Conservation (phyloP, 1,140 invertebrate species). For the Steinernema khuongi region DNA sequence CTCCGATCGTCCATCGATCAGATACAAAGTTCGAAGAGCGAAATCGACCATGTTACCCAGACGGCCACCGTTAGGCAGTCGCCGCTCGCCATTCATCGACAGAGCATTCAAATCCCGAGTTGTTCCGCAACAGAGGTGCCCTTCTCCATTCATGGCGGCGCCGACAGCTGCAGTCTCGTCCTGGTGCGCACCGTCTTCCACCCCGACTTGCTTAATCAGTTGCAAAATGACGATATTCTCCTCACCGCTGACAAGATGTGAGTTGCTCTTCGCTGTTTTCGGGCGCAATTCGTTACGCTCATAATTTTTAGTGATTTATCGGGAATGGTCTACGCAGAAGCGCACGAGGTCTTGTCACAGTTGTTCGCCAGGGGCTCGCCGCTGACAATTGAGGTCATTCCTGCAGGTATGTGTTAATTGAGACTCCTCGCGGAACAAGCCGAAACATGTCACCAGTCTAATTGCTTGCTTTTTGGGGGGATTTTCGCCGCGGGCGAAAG, state of each 20-base stretch:
- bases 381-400: constrained; percentile 30
- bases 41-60: neutral
- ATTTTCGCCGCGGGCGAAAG: too few relatives aligned
- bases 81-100: neutral
- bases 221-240: constrained; percentile 36
- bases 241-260: constrained; percentile 34
- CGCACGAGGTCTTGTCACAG: constrained; percentile 19
- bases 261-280: constrained; percentile 25
- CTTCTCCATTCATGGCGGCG: constrained; percentile 32
- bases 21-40: neutral
- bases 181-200: constrained; percentile 23
- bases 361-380: constrained; percentile 20
- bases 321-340: constrained; percentile 30
- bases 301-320: constrained; percentile 29
- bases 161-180: constrained; percentile 34
- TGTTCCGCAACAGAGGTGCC: constrained; percentile 4
- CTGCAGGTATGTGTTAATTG: constrained; percentile 31
- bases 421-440: neutral
- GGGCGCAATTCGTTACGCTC: constrained; percentile 13
- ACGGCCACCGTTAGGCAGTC: neutral
- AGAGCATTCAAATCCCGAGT: constrained; percentile 6
- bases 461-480: neutral
- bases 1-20: constrained; percentile 1
- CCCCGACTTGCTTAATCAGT: constrained; percentile 21
- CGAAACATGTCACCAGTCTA: neutral